Evolutionary conservation across 64 coral and sea anemone genomes (phyloP).

Genomic region (Stichodactyla mertensii): DNA sequence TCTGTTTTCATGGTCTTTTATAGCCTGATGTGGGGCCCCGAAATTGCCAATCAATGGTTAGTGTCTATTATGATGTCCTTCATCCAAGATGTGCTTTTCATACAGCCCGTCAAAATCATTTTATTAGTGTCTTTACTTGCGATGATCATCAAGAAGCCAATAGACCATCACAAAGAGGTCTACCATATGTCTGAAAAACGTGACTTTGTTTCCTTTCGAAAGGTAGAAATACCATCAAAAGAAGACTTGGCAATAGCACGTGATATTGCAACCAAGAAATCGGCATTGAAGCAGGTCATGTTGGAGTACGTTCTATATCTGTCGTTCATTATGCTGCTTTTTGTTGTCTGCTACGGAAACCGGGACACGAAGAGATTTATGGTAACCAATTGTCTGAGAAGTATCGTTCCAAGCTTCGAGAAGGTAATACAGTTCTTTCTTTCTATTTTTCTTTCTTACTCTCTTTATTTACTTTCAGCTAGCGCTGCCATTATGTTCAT

Average conservation of each 20-base stretch:
- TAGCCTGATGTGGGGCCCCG: constrained; percentile 19
- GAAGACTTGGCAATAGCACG: constrained; percentile 3
- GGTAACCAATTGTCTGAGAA: constrained; percentile 37
- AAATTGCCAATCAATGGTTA: constrained; percentile 12
- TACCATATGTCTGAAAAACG: background rate
- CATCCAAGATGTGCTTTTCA: constrained; percentile 14
- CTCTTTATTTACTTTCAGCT: background rate
- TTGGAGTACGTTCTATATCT: constrained; percentile 49
- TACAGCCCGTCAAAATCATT: background rate
- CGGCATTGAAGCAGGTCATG: background rate
- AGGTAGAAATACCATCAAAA: background rate
- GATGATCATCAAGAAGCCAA: constrained; percentile 23
- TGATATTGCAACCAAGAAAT: background rate
- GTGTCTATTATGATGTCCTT: constrained; percentile 25
- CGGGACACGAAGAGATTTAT: constrained; percentile 36
- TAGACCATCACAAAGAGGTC: constrained; percentile 13
- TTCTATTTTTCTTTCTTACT: too few species aligned
- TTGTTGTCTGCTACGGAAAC: constrained; percentile 79
- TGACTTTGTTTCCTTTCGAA: background rate
- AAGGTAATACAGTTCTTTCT: constrained; percentile 27
- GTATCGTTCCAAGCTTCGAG: constrained; percentile 42
- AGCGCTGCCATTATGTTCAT: too few species aligned
- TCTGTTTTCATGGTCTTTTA: constrained; percentile 19
- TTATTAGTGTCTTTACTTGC: background rate
- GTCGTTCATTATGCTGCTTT: constrained; percentile 43